Conservation (phyloP, 2,113 vertebrate genomes). For the Percina caprodes region DNA sequence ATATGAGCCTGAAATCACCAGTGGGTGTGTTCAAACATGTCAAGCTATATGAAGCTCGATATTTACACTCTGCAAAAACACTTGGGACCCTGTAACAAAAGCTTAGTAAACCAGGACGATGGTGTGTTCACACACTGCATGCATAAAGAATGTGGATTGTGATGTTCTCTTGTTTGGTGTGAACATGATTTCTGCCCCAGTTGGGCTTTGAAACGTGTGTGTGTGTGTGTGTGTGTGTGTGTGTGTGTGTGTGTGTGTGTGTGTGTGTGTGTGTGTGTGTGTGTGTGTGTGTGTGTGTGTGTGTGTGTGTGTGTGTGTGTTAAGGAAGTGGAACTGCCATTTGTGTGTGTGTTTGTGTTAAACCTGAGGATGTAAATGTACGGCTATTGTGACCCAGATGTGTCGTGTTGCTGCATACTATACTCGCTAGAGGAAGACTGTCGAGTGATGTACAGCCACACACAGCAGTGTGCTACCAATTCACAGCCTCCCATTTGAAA, state of each 20-base stretch:
- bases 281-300: neutral
- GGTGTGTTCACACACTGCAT: conserved; percentile 73
- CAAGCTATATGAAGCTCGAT: conserved; percentile 32
- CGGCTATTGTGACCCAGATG: conserved; percentile 55
- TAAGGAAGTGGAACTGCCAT: conserved; percentile 67
- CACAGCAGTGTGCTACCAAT: conserved; percentile 43
- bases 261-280: conserved; percentile 18
- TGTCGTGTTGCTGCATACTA: conserved; percentile 54
- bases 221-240: conserved; percentile 27
- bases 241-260: conserved; percentile 35
- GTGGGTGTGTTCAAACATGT: conserved; percentile 3
- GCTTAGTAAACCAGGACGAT: conserved; percentile 58
- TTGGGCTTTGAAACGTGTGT: conserved; percentile 50
- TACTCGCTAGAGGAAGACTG: conserved; percentile 31
- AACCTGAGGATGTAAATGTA: conserved; percentile 62
- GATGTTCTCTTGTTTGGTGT: conserved; percentile 68
- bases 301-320: conserved; percentile 43
- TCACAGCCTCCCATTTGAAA: neutral
- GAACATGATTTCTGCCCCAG: conserved; percentile 65
- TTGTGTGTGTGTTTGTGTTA: conserved; percentile 45
- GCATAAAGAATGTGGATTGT: conserved; percentile 70
- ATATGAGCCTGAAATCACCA: conserved; percentile 20
- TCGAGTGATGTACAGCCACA: conserved; percentile 56
- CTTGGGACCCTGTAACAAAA: conserved; percentile 49
- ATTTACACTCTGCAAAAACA: conserved; percentile 50